phyloP scores from a whole-genome alignment of 2,888 invertebrate genomes.

The Lithophane semibrunnea region DNA sequence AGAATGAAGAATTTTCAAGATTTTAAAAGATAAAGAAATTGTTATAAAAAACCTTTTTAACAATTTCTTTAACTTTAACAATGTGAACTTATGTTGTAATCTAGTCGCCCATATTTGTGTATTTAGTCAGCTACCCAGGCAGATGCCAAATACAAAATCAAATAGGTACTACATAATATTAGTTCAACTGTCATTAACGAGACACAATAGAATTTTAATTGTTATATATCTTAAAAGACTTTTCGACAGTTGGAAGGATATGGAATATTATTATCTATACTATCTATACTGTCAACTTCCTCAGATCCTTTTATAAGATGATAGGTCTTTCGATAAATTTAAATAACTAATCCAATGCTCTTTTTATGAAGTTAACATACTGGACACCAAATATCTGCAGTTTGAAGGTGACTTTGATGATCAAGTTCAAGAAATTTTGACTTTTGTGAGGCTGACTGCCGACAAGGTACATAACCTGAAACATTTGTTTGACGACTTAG shows the following conservation, averaged over 20 bases:
- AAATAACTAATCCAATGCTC: conserved; percentile 2
- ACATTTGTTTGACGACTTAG: conserved; percentile 77
- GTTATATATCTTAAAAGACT: too few species aligned
- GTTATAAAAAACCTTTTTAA: too few species aligned
- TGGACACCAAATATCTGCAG: conserved; percentile 65
- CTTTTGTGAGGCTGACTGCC: conserved; percentile 76
- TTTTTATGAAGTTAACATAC: conserved; percentile 59
- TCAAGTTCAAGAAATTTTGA: conserved; percentile 80
- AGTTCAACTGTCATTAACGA: too few species aligned
- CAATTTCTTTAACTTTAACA: neutral
- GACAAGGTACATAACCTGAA: conserved; percentile 76
- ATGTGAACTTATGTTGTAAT: neutral
- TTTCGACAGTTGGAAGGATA: too few species aligned
- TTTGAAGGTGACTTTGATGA: conserved; percentile 80
- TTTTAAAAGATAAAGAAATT: too few species aligned
- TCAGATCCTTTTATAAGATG: neutral
- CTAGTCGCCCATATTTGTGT: too few species aligned
- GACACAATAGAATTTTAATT: too few species aligned
- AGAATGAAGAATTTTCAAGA: neutral
- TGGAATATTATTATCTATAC: too few species aligned
- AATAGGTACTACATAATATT: too few species aligned
- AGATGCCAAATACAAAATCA: neutral
- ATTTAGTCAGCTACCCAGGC: neutral
- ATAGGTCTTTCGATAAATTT: neutral
- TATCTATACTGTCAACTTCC: neutral